Evolutionary conservation across 2,797 vertebrate genomes (phyloP).

Genomic region (Melanotaenia pygmaea): DNA sequence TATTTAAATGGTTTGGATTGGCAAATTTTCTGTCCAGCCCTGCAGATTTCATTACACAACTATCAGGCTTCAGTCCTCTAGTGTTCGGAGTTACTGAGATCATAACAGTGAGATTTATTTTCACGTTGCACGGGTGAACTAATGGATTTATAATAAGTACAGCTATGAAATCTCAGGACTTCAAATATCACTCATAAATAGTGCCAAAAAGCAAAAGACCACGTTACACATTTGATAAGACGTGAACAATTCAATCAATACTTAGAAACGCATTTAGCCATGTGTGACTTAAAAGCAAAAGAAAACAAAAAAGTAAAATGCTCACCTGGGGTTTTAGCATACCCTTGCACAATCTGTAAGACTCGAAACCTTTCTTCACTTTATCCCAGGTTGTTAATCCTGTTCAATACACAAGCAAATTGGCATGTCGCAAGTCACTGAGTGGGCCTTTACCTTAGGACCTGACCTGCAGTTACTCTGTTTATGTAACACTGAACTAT

Average conservation of each 20-base stretch:
- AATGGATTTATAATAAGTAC: neutral
- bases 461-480: slow-evolving; percentile 66
- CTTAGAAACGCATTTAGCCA: neutral
- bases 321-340: slow-evolving; percentile 77
- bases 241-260: neutral
- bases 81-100: slow-evolving; percentile 8
- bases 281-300: slow-evolving; percentile 13
- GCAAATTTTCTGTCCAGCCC: neutral
- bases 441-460: slow-evolving; percentile 62
- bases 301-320: neutral
- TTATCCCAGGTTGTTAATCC: slow-evolving; percentile 75
- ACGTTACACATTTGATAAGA: neutral
- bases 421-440: slow-evolving; percentile 71
- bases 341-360: slow-evolving; percentile 64
- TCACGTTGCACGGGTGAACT: neutral
- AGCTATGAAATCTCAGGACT: neutral
- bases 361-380: slow-evolving; percentile 66
- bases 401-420: slow-evolving; percentile 76
- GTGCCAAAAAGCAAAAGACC: neutral
- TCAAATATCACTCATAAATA: neutral
- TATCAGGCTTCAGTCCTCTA: neutral
- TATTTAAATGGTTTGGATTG: neutral
- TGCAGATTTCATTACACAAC: slow-evolving; percentile 4
- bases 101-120: neutral
- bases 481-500: slow-evolving; percentile 72